These are phyloP conservation scores for Leptoclinus maculatus DNA, from an alignment of 2,797 vertebrate species.

Conservation along the genomic window DNA sequence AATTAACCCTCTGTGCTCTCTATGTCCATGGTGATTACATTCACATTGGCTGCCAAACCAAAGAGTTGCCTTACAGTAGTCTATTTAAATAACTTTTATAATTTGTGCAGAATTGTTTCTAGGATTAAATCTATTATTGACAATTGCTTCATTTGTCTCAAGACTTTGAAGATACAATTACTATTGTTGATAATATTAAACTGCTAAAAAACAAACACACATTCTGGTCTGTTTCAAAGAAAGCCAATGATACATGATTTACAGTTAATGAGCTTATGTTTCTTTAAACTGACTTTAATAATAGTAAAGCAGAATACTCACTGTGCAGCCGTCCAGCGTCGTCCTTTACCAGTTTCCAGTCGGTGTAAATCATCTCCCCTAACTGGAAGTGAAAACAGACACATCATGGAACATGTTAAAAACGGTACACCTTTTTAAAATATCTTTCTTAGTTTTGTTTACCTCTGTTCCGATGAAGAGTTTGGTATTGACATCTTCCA, in stretches of 20 bases:
- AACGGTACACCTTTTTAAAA: background rate
- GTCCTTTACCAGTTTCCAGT: constrained; percentile 90
- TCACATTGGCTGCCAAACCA: constrained; percentile 14
- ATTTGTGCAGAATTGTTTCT: constrained; percentile 12
- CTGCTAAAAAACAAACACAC: background rate
- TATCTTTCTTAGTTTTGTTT: constrained; percentile 10
- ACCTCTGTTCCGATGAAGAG: constrained; percentile 93
- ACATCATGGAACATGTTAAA: background rate
- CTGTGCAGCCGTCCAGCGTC: constrained; percentile 82
- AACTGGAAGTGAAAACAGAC: constrained; percentile 80
- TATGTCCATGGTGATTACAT: constrained; percentile 7
- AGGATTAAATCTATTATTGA: constrained; percentile 12
- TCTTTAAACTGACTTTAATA: constrained; percentile 1
- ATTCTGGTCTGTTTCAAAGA: background rate
- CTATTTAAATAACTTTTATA: constrained; percentile 16
- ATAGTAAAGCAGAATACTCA: constrained; percentile 74
- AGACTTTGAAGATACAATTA: background rate
- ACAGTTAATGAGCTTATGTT: background rate
- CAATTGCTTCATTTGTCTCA: background rate
- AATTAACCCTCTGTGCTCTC: constrained; percentile 15
- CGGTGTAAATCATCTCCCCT: constrained; percentile 90
- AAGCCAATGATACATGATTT: background rate
- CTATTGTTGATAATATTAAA: background rate
- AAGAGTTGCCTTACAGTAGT: constrained; percentile 11
- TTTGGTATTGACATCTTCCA: constrained; percentile 85